Evolutionary conservation across 2,888 invertebrate genomes (phyloP).

Genomic region (Linnaemya vulpina): DNA sequence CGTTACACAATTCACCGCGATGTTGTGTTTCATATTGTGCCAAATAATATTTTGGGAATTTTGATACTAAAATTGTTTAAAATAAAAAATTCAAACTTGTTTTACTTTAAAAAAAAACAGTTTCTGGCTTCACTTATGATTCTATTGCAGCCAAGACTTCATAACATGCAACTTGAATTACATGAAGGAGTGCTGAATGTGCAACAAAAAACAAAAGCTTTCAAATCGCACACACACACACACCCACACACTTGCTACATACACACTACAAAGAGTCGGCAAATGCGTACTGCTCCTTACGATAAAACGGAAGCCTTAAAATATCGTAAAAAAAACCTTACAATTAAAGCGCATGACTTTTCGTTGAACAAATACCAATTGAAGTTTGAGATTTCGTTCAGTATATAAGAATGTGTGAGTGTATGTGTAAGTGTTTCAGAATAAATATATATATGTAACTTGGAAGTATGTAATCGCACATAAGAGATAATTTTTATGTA

Average conservation of each 20-base stretch:
- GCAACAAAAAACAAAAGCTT: slow-evolving; percentile 31
- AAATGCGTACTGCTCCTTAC: slow-evolving; percentile 45
- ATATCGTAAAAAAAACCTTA: slow-evolving; percentile 52
- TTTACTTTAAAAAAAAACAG: no score
- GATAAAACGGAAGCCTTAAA: slow-evolving; percentile 72
- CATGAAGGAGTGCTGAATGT: slow-evolving; percentile 3
- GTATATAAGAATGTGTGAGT: slow-evolving; percentile 33
- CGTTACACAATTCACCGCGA: no score
- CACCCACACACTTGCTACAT: not conserved
- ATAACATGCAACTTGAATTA: slow-evolving; percentile 12
- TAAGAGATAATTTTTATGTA: not conserved
- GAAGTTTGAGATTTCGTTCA: slow-evolving; percentile 45
- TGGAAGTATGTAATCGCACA: not conserved
- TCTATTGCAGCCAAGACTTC: no score
- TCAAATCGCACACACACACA: slow-evolving; percentile 11
- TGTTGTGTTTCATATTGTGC: no score
- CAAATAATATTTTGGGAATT: no score
- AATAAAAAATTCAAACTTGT: no score
- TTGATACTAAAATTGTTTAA: no score
- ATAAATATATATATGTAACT: slow-evolving; percentile 1
- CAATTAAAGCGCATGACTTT: slow-evolving; percentile 54
- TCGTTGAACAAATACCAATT: slow-evolving; percentile 64
- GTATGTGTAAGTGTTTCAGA: not conserved
- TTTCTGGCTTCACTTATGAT: no score
- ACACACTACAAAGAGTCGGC: slow-evolving; percentile 25